Percentiles rank a stretch among this genome's conserved stretches.
Evolutionary conservation across 1,140 invertebrate species (phyloP).

Genomic region (Hormaphis cornu): DNA sequence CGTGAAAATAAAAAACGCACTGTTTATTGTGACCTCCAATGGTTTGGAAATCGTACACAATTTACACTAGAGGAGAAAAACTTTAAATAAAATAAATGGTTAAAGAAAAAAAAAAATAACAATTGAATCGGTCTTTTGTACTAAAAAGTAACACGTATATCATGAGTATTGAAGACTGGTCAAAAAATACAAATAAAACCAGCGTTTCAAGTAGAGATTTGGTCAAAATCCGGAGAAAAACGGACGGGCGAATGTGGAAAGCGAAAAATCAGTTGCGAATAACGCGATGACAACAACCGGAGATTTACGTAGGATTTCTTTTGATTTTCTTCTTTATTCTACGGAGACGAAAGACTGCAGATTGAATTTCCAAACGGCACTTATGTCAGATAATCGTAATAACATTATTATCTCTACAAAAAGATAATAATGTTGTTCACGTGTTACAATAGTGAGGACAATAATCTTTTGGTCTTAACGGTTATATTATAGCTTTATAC

Average conservation of each 20-base stretch:
- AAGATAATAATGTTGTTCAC: no score
- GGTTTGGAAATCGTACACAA: no score
- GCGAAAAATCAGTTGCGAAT: background rate
- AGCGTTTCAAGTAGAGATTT: slow-evolving; percentile 3
- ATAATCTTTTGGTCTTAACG: no score
- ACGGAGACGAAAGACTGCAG: background rate
- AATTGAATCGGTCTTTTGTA: background rate
- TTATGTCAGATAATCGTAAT: no score
- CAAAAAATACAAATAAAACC: slow-evolving; percentile 22
- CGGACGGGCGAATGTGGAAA: background rate
- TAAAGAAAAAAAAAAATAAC: background rate
- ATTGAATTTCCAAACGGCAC: background rate
- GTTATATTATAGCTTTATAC: no score
- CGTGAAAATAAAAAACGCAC: no score
- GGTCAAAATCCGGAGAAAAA: background rate
- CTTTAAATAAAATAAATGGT: background rate
- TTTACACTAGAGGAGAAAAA: no score
- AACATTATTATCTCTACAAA: no score
- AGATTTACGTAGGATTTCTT: background rate
- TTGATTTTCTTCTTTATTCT: background rate
- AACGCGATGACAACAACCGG: background rate
- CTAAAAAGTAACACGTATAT: background rate
- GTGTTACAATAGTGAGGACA: no score
- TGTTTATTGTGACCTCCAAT: no score
- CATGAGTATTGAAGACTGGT: background rate